A percentile compares a stretch with the other conserved stretches of the same genome.
phyloP scores from a whole-genome alignment of 2,797 vertebrate genomes.

The Artibeus jamaicensis region DNA sequence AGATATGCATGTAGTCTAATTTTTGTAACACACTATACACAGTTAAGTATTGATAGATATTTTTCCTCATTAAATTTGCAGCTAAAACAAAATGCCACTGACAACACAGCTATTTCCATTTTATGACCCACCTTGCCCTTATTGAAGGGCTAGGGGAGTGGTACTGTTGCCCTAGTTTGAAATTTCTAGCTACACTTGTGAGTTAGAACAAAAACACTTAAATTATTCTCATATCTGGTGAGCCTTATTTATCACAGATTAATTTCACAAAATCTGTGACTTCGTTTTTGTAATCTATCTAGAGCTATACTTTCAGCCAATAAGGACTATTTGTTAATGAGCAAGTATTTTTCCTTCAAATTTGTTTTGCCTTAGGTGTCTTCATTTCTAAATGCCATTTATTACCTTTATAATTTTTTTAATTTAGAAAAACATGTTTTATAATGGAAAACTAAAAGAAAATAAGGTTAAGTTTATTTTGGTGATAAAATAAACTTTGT shows the following conservation, averaged over 20 bases:
- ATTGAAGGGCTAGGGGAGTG: neutral
- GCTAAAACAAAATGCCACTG: neutral
- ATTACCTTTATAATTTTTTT: neutral
- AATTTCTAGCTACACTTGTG: neutral
- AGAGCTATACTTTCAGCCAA: neutral
- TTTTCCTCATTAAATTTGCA: neutral
- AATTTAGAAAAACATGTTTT: neutral
- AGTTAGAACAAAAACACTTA: neutral
- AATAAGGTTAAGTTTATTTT: neutral
- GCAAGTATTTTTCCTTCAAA: neutral
- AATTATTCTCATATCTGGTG: neutral
- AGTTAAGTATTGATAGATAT: neutral
- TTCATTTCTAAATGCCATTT: neutral
- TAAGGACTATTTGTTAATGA: neutral
- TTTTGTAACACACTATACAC: neutral
- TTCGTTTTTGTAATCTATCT: slow-evolving; percentile 8
- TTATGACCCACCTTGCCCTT: neutral
- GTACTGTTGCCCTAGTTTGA: neutral
- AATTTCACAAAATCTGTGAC: slow-evolving; percentile 9
- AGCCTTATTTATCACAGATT: neutral
- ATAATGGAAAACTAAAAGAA: neutral
- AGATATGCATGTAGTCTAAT: neutral
- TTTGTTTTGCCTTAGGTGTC: slow-evolving; percentile 19
- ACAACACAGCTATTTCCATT: neutral
- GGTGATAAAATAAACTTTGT: too few species aligned